A percentile compares a stretch with the other conserved stretches of the same genome.
These are phyloP conservation scores for Corythornis leucogaster DNA, from an alignment of 2,797 vertebrate species.

Conservation along the genomic window DNA sequence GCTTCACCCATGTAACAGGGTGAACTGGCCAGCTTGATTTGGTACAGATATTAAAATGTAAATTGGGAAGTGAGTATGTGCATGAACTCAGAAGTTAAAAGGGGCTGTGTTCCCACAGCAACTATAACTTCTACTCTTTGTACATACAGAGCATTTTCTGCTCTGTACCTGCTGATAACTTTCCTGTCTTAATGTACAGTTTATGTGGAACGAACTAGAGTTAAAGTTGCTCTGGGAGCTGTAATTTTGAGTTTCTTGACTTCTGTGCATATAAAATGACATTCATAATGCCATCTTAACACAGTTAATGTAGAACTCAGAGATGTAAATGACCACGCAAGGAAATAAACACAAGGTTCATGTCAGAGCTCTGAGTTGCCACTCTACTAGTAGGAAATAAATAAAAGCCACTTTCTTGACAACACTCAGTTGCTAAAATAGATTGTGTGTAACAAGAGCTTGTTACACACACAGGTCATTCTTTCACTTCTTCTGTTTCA, in stretches of 20 bases:
- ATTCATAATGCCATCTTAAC: constrained; percentile 48
- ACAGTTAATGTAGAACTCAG: constrained; percentile 32
- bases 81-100: constrained; percentile 20
- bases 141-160: not conserved
- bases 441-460: not conserved
- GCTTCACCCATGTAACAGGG: not conserved
- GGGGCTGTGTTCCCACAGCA: constrained; percentile 26
- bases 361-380: not conserved
- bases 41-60: constrained; percentile 11
- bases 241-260: constrained; percentile 50
- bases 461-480: not conserved
- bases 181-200: constrained; percentile 36
- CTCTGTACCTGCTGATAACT: constrained; percentile 23
- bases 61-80: not conserved
- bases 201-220: constrained; percentile 31
- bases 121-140: constrained; percentile 20
- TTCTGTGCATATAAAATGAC: constrained; percentile 38
- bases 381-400: constrained; percentile 15
- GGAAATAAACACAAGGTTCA: constrained; percentile 29
- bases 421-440: constrained; percentile 6
- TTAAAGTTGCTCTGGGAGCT: constrained; percentile 60
- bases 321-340: constrained; percentile 56
- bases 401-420: constrained; percentile 15
- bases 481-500: not conserved
- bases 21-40: not conserved